Percentiles rank a stretch among this genome's conserved stretches.
Conservation (phyloP, 2,888 invertebrate genomes). For the Ophion ventricosus region DNA sequence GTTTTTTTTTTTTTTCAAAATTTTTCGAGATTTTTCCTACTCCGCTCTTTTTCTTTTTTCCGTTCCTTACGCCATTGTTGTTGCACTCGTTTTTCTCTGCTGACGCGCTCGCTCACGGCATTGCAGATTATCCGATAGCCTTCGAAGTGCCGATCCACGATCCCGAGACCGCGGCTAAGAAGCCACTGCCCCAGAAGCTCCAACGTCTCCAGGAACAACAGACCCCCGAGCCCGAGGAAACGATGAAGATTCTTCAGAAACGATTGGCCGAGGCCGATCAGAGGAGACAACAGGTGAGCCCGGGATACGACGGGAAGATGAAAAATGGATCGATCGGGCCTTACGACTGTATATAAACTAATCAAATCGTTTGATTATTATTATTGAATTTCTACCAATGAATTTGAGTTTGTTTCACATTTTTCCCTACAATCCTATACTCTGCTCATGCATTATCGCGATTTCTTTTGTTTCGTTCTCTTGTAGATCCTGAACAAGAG, state of each 20-base stretch:
- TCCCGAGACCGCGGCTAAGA: constrained; percentile 83
- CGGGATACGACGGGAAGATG: background rate
- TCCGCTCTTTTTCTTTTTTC: background rate
- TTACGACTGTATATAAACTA: background rate
- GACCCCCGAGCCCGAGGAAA: constrained; percentile 83
- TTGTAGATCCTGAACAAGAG: constrained; percentile 70
- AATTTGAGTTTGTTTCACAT: background rate
- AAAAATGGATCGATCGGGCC: background rate
- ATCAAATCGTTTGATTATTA: too few relatives aligned
- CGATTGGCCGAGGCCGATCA: constrained; percentile 90
- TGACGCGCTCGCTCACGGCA: background rate
- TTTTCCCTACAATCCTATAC: background rate
- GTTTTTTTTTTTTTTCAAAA: background rate
- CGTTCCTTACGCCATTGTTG: too few relatives aligned
- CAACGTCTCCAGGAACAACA: constrained; percentile 88
- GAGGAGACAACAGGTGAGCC: constrained; percentile 85
- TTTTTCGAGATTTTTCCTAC: background rate
- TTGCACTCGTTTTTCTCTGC: background rate
- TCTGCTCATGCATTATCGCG: too few relatives aligned
- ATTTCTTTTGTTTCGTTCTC: background rate
- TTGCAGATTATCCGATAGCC: constrained; percentile 69
- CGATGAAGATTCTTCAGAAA: constrained; percentile 87
- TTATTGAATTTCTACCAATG: too few relatives aligned
- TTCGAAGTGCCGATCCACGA: constrained; percentile 71
- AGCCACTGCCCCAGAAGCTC: constrained; percentile 88